Evolutionary conservation across 2,113 vertebrate genomes (phyloP).

Genomic region (Cyanoderma ruficeps): DNA sequence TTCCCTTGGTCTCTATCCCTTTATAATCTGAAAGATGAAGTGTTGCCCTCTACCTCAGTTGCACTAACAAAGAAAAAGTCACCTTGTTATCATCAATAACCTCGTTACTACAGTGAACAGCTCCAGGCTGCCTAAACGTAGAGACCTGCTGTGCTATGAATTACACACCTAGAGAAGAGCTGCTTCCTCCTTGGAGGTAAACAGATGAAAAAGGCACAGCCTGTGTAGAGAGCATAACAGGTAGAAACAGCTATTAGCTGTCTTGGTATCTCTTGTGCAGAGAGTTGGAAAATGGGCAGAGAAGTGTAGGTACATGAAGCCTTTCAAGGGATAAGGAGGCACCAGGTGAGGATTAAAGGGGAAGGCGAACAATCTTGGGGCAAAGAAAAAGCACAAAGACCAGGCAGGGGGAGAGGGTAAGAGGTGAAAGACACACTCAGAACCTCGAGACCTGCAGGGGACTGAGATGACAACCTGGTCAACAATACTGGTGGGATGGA

Average conservation of each 20-base stretch:
- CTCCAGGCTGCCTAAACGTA: not conserved
- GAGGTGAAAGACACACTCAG: not conserved
- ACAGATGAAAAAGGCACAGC: not conserved
- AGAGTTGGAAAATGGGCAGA: not conserved
- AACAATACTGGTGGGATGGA: not conserved
- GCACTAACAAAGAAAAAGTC: not conserved
- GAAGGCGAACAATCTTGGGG: not conserved
- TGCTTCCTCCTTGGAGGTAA: not conserved
- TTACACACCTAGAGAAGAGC: not conserved
- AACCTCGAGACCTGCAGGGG: not conserved
- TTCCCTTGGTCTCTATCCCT: not conserved
- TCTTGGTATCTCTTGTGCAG: not conserved
- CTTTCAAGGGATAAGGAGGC: not conserved
- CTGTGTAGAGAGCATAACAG: not conserved
- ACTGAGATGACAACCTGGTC: not conserved
- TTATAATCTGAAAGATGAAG: not conserved
- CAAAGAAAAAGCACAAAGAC: not conserved
- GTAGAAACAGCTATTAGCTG: not conserved
- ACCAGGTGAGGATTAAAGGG: not conserved
- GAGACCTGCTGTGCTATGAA: conserved; percentile 1
- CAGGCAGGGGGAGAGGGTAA: not conserved
- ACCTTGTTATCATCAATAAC: not conserved
- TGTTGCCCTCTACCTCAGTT: not conserved
- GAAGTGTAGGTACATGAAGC: not conserved
- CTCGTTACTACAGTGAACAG: not conserved